Evolutionary conservation across 2,888 invertebrate species (phyloP), one percentile per base, ranked within the genome.

Genomic region (Asteroscopus sphinx): DNA sequence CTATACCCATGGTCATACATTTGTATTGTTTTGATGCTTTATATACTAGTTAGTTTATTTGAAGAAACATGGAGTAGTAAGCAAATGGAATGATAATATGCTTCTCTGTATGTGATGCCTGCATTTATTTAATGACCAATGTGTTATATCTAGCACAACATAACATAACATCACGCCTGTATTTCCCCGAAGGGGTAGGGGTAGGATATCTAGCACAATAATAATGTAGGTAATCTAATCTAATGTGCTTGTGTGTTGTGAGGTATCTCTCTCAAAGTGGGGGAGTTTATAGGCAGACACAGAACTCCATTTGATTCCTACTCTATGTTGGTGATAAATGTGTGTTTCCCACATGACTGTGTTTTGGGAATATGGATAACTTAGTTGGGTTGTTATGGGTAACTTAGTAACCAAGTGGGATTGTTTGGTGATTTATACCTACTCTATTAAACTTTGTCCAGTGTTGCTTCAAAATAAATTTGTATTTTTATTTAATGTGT

Each of bases 391-490:
- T 61, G 65, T 68, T 67, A 35, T 37, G 51, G 48, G 52, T 63
- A 64, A 59, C 28, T 41, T 60, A 59, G 55, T 56, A 35, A 44
- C 39, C 48, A 47, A 32, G 46, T 65, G 46, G 68, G 65, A 55
- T 66, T 68, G 28, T 53, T 76, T 65, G 63, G 45, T 69, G 35
- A 55, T 52, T 67, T 61, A 1, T 16, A 49, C n/a, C n/a, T n/a
- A n/a, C 44, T 51, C 32, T 44, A 48, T 53, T 72, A 26, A 56
- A 49, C 51, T 73, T 47, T 76, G 30, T 62, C 51, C 53, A 61
- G 46, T 73, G 70, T 77, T 74, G 70, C 67, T 73, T 74, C 45
- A 37, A 71, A 66, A 64, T 66, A 72, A 68, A 69, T 60, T 62
- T 75, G 60, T 67, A 59, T 67, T 69, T 68, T 68, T 40, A 54